Evolutionary conservation across 2,113 vertebrate genomes (phyloP).

Genomic region (Mobula birostris): DNA sequence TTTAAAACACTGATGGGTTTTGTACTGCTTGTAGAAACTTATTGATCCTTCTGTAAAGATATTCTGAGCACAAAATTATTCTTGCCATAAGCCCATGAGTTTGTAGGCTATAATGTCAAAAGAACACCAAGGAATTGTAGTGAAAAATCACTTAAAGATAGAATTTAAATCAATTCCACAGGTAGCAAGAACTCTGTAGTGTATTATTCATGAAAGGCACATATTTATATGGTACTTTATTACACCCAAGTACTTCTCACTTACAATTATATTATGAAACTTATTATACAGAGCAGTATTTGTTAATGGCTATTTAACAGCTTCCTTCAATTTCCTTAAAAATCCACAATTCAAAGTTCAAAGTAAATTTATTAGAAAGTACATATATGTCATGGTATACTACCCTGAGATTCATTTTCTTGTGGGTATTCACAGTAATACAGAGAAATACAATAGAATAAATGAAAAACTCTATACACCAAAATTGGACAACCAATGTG

Average conservation of each 20-base stretch:
- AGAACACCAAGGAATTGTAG: neutral
- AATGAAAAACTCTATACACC: too few relatives aligned
- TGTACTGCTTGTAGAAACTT: neutral
- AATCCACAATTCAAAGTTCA: too few relatives aligned
- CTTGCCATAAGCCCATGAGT: neutral
- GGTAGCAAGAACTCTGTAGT: neutral
- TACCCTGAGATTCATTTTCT: too few relatives aligned
- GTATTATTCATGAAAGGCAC: neutral
- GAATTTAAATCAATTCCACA: neutral
- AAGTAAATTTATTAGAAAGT: too few relatives aligned
- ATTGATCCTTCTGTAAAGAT: neutral
- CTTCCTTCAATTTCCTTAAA: too few relatives aligned
- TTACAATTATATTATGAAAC: neutral
- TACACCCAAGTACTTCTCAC: neutral
- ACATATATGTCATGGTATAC: too few relatives aligned
- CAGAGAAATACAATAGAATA: too few relatives aligned
- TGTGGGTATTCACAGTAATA: too few relatives aligned
- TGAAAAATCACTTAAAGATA: neutral
- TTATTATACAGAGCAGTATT: neutral
- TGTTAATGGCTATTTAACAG: neutral
- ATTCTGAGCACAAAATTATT: neutral
- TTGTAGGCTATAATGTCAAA: neutral
- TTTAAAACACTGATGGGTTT: neutral
- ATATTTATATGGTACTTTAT: neutral
- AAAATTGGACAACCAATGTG: too few relatives aligned